Percentiles rank a stretch among this genome's conserved stretches.
phyloP scores from a whole-genome alignment of 2,797 vertebrate genomes.

The Sitta carolinensis region DNA sequence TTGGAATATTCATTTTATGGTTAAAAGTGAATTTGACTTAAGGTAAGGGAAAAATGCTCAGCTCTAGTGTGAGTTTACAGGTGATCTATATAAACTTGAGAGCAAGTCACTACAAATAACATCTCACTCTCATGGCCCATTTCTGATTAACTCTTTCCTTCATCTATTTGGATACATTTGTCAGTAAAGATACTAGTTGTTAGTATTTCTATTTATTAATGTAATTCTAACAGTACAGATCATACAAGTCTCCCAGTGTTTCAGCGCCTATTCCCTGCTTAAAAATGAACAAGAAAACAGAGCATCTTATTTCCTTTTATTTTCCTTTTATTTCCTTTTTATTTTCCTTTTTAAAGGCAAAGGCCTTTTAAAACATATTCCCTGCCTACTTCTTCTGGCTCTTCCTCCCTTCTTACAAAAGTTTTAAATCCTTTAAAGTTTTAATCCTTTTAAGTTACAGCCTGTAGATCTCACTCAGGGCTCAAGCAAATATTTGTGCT shows the following conservation, averaged over 20 bases:
- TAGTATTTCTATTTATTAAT: background rate
- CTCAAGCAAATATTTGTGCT: background rate
- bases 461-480: background rate
- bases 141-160: background rate
- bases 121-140: background rate
- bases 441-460: background rate
- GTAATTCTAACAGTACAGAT: background rate
- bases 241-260: background rate
- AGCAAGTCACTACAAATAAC: background rate
- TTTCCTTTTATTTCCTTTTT: too few relatives aligned
- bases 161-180: background rate
- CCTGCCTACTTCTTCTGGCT: rapidly evolving
- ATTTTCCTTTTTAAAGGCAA: too few relatives aligned
- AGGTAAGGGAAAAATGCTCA: background rate
- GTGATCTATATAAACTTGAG: background rate
- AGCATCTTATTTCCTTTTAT: background rate
- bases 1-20: background rate
- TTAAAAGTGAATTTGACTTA: background rate
- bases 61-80: background rate
- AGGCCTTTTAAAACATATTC: background rate
- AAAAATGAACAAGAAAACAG: background rate
- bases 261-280: background rate
- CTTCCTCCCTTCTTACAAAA: background rate
- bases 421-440: background rate
- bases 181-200: background rate